Base-by-base conservation (phyloP, 2,888 invertebrate genomes). In the Drosophila cognata region DNA sequence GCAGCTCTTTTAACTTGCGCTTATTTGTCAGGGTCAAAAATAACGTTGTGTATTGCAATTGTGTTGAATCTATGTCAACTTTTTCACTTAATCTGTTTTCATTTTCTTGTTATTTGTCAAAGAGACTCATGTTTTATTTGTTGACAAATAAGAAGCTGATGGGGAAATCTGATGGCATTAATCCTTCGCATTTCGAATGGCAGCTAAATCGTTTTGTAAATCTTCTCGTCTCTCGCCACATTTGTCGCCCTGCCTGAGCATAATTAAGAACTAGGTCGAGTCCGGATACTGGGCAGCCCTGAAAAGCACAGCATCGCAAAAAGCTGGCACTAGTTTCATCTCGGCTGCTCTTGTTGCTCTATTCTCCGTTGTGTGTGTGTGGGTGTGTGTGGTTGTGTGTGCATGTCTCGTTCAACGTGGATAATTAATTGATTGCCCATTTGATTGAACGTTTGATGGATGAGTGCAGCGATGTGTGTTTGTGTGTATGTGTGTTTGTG, bases 351-450 rank as follows among this genome's bases (percentile, higher is more conserved):
- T 36, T 18, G 41, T 50, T 29, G 11, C 36, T 11, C 7, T 7
- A 25, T 35, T 43, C 38, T 56, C 38, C 4, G 33, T 18, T 65
- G 18, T 21, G 33, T 21, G 13, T n/a, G 43, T 13, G 43, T 11
- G n/a, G 11, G 1, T 38, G 4, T 41, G 38, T n/a, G 2, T 41
- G 10, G 4, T 3, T 43, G 7, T 21, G 35, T 38, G 28, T 59
- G 64, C n/a, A 53, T 68, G 60, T 71, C 64, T 70, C 71, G 57
- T 52, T 56, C 28, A 33, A 63, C 59, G 58, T 74, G 77, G 74
- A 79, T 77, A 86, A 88, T 87, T 84, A 89, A 87, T 89, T 87
- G 84, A 84, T 89, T 87, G 79, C 60, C 79, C 73, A 70, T 88
- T 86, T 82, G 88, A 86, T 80, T 77, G 82, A 88, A 76, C 80